phyloP scores from a whole-genome alignment of 2,113 vertebrate genomes.

The Eurypyga helias region DNA sequence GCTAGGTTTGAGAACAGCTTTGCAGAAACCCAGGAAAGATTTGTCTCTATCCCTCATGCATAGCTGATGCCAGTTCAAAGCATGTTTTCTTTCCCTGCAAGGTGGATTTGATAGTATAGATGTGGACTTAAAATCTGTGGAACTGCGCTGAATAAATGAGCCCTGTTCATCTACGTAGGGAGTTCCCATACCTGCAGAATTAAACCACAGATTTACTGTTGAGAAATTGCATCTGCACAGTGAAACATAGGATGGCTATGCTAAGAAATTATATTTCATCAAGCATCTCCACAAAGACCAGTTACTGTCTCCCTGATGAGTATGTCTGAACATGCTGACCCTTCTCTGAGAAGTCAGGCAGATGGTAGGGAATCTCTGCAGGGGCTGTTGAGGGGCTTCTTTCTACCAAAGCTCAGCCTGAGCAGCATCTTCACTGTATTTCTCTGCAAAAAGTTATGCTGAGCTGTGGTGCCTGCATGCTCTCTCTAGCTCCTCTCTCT shows the following conservation, averaged over 20 bases:
- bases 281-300: neutral
- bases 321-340: neutral
- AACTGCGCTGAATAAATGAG: neutral
- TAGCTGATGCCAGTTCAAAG: neutral
- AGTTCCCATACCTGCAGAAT: neutral
- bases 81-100: neutral
- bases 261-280: neutral
- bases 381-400: neutral
- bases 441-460: neutral
- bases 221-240: neutral
- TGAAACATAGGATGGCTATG: neutral
- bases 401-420: neutral
- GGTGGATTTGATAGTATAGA: neutral
- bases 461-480: neutral
- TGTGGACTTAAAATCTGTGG: neutral
- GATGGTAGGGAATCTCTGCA: neutral
- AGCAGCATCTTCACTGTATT: neutral
- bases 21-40: neutral
- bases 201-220: neutral
- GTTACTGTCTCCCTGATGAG: neutral
- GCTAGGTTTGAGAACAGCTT: neutral
- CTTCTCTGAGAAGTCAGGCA: neutral
- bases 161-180: neutral
- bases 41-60: neutral
- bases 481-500: neutral